These are phyloP conservation scores for Origma solitaria DNA, from an alignment of 2,113 vertebrate species.

Conservation along the genomic window DNA sequence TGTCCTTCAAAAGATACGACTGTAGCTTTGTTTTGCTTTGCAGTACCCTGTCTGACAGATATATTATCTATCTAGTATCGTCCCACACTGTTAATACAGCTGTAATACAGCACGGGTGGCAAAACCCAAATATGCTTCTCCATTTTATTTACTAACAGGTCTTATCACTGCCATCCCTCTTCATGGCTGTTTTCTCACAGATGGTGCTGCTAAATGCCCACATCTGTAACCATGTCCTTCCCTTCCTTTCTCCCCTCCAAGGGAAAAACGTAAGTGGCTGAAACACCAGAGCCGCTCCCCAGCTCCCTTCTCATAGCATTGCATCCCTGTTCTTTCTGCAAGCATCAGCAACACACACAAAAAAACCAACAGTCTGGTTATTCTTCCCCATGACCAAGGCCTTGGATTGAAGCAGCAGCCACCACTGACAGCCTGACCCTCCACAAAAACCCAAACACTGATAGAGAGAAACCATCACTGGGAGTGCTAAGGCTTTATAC, in stretches of 20 bases:
- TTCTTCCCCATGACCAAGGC: neutral
- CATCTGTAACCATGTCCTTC: neutral
- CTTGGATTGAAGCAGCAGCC: neutral
- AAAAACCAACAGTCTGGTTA: neutral
- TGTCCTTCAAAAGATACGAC: neutral
- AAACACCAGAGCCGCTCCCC: neutral
- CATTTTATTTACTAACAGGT: neutral
- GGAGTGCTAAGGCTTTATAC: neutral
- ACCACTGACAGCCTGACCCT: neutral
- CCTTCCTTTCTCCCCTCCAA: neutral
- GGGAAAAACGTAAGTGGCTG: neutral
- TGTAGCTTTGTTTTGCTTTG: neutral
- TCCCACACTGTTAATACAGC: neutral
- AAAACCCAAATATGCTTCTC: neutral
- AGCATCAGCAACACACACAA: neutral
- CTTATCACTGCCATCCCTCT: neutral
- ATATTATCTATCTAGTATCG: neutral
- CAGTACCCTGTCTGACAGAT: neutral
- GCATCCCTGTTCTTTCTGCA: neutral
- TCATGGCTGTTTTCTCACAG: neutral
- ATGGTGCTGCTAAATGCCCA: neutral
- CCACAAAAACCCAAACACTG: neutral
- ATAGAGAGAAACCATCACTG: neutral
- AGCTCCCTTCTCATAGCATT: neutral
- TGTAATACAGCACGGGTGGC: rapidly evolving